phyloP scores from a whole-genome alignment of 2,797 vertebrate species.

The Nyctalus aviator region DNA sequence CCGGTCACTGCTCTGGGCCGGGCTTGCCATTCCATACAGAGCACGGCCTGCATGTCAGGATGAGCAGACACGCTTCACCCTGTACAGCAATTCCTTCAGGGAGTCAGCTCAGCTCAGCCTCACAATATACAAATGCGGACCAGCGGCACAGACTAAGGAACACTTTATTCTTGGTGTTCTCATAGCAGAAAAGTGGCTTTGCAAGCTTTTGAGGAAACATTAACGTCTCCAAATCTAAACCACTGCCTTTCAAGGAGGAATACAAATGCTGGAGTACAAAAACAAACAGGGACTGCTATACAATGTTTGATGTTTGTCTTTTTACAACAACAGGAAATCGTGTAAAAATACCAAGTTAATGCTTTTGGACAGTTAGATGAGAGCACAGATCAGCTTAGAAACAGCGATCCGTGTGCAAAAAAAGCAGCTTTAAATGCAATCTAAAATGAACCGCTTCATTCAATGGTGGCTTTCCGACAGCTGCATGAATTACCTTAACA shows the following conservation, averaged over 20 bases:
- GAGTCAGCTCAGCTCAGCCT: background rate
- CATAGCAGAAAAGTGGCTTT: background rate
- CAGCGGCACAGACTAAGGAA: background rate
- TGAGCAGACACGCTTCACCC: background rate
- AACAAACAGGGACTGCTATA: conserved; percentile 10
- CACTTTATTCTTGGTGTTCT: conserved; percentile 46
- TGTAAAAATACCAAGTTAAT: background rate
- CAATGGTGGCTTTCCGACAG: background rate
- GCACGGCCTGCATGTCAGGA: background rate
- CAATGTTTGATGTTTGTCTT: conserved; percentile 12
- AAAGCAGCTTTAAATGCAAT: background rate
- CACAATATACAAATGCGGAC: background rate
- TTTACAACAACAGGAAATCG: conserved; percentile 39
- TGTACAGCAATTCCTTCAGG: conserved; percentile 39
- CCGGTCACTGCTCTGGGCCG: background rate
- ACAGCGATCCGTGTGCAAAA: conserved; percentile 5
- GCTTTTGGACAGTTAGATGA: background rate
- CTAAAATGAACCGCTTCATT: background rate
- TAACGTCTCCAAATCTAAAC: conserved; percentile 7
- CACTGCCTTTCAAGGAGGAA: conserved; percentile 55
- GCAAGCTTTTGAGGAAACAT: conserved; percentile 41
- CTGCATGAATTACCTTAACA: background rate
- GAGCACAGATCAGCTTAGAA: background rate
- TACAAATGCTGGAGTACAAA: background rate
- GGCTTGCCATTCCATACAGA: background rate